Evolutionary conservation across 2,113 vertebrate species (phyloP), one percentile per base, ranked within the genome.

Genomic region (Mola mola): DNA sequence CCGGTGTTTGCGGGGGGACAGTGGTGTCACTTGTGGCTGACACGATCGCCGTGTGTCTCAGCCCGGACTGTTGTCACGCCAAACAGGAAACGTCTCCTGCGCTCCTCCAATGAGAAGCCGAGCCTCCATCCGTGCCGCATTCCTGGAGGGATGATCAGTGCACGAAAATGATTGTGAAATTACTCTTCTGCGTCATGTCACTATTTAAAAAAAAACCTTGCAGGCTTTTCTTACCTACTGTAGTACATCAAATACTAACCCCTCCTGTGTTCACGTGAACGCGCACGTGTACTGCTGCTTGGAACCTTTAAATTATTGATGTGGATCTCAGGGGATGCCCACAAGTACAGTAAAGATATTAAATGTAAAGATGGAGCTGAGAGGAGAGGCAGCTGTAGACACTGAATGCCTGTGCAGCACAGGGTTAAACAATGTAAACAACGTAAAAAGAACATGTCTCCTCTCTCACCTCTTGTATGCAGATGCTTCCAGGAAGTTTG

Each of bases 251-350:
- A n/a, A n/a, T n/a, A n/a, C n/a, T n/a, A n/a, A n/a, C n/a, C n/a
- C n/a, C n/a, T n/a, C n/a, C n/a, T n/a, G n/a, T n/a, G 12, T 53
- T 26, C 60, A 61, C 59, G 15, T 25, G 40, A 10, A 38, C 47
- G 59, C 41, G 61, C 71, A 61, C 49, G 33, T 36, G 49, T 56
- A 48, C 70, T 89, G 88, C 81, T 91, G 92, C 91, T 90, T 93
- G 90, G 88, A 88, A 90, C 84, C 90, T 89, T 89, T 92, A 88
- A 89, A 89, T 93, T 91, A 91, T 93, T 93, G 81, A 92, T 94
- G 91, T 73, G 82, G 77, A n/a, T 78, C 87, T 87, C 91, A 92
- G 89, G 76, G 88, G 89, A 74, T 33, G 50, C 72, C 64, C 50
- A 60, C 61, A 65, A 51, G 66, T 51, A 50, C 66, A 46, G 57